Conservation (phyloP, 2,797 vertebrate genomes). For the Xiphorhynchus erythropygius region DNA sequence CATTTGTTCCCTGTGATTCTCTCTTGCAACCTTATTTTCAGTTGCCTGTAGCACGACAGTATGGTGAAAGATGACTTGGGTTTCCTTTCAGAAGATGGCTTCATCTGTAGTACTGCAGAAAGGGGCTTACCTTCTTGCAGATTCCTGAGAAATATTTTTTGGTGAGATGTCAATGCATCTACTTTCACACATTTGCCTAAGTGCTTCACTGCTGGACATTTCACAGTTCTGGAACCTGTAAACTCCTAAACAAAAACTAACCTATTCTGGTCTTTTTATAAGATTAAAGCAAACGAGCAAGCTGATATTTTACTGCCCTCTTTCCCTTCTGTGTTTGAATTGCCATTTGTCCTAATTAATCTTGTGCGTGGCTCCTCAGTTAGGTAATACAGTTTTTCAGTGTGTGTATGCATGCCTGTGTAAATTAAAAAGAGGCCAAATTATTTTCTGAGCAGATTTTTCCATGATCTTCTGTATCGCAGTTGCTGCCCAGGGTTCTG, state of each 20-base stretch:
- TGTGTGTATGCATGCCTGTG: not conserved
- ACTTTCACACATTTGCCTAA: not conserved
- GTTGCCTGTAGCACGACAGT: not conserved
- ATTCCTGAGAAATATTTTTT: not conserved
- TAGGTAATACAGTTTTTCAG: not conserved
- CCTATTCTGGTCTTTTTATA: not conserved
- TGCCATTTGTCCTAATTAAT: not conserved
- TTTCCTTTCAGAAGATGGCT: not conserved
- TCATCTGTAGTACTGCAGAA: not conserved
- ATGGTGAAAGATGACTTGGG: not conserved
- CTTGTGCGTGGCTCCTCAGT: not conserved
- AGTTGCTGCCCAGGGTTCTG: not conserved
- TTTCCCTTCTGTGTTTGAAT: slow-evolving; percentile 8
- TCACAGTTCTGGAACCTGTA: not conserved
- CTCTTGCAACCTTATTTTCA: not conserved
- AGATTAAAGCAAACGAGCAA: not conserved
- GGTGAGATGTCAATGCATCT: not conserved
- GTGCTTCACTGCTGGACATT: not conserved
- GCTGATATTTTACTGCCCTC: not conserved
- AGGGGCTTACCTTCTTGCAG: not conserved
- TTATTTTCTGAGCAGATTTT: not conserved
- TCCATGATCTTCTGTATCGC: not conserved
- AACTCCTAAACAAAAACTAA: not conserved
- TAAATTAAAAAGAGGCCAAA: not conserved
- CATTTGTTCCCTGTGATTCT: not conserved